Evolutionary conservation across 2,888 invertebrate species (phyloP), one percentile per base, ranked within the genome.

Genomic region (Phlogophora meticulosa): DNA sequence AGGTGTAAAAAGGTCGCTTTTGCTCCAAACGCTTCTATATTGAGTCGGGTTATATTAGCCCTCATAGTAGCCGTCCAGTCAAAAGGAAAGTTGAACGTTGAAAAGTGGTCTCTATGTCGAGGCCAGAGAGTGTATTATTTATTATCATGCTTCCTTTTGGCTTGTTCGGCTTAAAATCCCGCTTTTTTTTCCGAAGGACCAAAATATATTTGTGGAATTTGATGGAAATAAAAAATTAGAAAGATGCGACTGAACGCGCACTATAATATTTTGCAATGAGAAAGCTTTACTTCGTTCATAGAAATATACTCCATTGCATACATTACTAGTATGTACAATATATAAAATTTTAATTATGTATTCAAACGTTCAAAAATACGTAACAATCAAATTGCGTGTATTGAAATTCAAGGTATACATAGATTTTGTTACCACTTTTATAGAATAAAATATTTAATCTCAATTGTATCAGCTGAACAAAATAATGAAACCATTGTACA

Each of bases 11-110:
- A 70, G 61, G 78, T 81, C 71, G 90, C 88, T 88, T 90, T 70
- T 83, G 73, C 83, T 80, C 76, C 76, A 74, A 70, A 83, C 40
- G 72, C 87, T 90, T 87, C 82, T 84, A 62, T 63, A 87, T 83
- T 85, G 83, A 86, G 81, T 78, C 88, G 86, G 86, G 86, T 88
- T 86, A 86, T 76, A 85, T 87, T 83, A 80, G 77, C 78, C 81
- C 79, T 69, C 79, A 59, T 72, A 75, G 67, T 81, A 81, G 89
- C 91, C 94, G 93, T 92, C 93, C 93, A 86, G 87, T 87, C 85
- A 87, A 88, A 89, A 87, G 85, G 86, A 85, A 81, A 71, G 52
- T 80, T 81, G 56, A 85, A 81, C 72, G 52, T 80, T 81, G 56
- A 48, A 80, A 70, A 56, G 55, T 71, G 70, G 60, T 53, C 65